A percentile compares a stretch with the other conserved stretches of the same genome.
Evolutionary conservation across 2,888 invertebrate species (phyloP).

Genomic region (Crossocerus cetratus): DNA sequence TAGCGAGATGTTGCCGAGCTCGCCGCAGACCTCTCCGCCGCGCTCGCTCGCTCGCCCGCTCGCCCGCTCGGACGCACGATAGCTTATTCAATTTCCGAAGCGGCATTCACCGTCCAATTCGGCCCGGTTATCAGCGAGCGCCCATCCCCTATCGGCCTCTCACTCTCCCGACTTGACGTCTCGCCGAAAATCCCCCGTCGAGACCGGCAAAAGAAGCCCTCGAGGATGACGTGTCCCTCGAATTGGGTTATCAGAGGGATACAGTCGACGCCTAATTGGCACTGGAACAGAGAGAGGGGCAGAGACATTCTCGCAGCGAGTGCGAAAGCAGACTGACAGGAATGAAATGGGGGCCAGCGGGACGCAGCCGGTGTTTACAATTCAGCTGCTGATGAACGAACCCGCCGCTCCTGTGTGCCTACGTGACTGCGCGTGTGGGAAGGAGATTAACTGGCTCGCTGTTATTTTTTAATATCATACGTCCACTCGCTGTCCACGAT

Average conservation of each 20-base stretch:
- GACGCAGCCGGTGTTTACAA: background rate
- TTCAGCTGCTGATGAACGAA: background rate
- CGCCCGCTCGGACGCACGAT: conserved; percentile 62
- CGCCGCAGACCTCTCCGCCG: background rate
- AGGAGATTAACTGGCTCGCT: background rate
- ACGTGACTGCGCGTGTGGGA: background rate
- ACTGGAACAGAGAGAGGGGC: background rate
- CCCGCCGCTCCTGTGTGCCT: background rate
- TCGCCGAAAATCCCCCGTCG: background rate
- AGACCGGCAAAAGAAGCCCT: background rate
- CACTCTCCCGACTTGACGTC: conserved; percentile 49
- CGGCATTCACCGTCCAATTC: conserved; percentile 74
- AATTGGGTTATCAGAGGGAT: conserved; percentile 25
- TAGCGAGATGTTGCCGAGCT: conserved; percentile 65
- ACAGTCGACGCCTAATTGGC: conserved; percentile 22
- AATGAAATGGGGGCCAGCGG: too few species aligned
- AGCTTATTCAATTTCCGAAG: conserved; percentile 76
- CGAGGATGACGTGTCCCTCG: conserved; percentile 24
- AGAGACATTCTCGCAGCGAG: background rate
- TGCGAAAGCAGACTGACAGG: too few species aligned
- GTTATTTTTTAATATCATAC: conserved; percentile 5
- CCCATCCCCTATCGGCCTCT: conserved; percentile 65
- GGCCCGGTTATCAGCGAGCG: conserved; percentile 67
- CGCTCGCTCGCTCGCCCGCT: conserved; percentile 41
- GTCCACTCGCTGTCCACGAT: background rate